Percentiles rank a stretch among this genome's conserved stretches.
Conservation (phyloP, 2,797 vertebrate species). For the Menidia menidia region DNA sequence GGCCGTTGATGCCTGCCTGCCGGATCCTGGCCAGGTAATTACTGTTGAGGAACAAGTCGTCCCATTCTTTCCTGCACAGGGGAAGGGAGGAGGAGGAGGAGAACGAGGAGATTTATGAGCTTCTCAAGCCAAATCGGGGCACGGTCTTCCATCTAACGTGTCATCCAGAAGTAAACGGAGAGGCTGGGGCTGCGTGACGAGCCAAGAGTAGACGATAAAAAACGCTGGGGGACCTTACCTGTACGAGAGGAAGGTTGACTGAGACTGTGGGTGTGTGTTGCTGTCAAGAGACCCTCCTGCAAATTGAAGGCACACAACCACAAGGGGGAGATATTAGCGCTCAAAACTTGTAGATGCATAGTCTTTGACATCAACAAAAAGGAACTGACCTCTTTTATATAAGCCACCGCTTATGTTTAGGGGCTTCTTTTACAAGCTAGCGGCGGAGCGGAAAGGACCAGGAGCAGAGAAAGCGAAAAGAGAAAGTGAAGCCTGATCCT, state of each 20-base stretch:
- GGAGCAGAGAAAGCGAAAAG: slow-evolving; percentile 27
- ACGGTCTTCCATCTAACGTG: slow-evolving; percentile 42
- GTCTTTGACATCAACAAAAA: slow-evolving; percentile 7
- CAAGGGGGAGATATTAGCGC: slow-evolving; percentile 50
- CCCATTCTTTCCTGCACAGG: slow-evolving; percentile 94
- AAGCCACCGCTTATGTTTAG: slow-evolving; percentile 26
- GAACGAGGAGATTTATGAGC: slow-evolving; percentile 63
- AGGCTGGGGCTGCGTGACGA: slow-evolving; percentile 18
- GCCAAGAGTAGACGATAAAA: slow-evolving; percentile 31
- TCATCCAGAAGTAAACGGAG: slow-evolving; percentile 39
- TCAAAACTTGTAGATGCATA: not conserved
- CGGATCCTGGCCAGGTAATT: slow-evolving; percentile 97
- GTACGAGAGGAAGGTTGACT: slow-evolving; percentile 93
- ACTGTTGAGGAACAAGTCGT: slow-evolving; percentile 98
- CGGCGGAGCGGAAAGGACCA: slow-evolving; percentile 19
- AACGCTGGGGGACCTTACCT: slow-evolving; percentile 76
- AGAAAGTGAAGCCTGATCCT: slow-evolving; percentile 32
- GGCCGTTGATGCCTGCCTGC: slow-evolving; percentile 96
- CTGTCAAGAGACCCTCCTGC: slow-evolving; percentile 87
- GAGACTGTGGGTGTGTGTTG: slow-evolving; percentile 83
- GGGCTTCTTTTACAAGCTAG: not conserved
- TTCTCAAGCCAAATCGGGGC: slow-evolving; percentile 37
- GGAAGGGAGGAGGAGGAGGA: slow-evolving; percentile 17
- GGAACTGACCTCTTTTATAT: not conserved
- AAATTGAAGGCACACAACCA: slow-evolving; percentile 50